Evolutionary conservation across 1,140 invertebrate genomes (phyloP).

Genomic region (Amphibalanus amphitrite): DNA sequence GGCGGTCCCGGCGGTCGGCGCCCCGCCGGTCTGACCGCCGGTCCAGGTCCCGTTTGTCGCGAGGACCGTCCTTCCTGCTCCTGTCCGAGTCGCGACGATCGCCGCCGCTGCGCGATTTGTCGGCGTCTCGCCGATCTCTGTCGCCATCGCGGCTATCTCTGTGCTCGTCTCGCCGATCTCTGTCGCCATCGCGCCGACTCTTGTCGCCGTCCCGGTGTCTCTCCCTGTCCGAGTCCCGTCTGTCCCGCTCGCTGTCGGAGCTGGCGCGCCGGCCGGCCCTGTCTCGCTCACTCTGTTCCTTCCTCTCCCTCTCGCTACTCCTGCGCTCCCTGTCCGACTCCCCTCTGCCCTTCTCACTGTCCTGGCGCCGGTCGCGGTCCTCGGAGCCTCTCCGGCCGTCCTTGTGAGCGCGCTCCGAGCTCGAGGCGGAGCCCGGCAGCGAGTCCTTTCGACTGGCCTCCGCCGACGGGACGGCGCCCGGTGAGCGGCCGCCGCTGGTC

Average conservation of each 20-base stretch:
- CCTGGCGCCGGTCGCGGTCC: neutral
- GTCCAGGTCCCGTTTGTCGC: neutral
- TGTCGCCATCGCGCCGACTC: neutral
- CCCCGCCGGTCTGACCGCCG: neutral
- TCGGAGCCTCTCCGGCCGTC: neutral
- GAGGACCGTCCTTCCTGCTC: neutral
- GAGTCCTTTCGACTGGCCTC: neutral
- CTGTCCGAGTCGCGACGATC: neutral
- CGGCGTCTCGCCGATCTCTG: neutral
- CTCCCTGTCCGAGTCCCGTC: neutral
- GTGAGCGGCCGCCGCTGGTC: too few species aligned
- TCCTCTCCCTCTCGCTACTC: constrained; percentile 1
- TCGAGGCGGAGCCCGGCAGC: neutral
- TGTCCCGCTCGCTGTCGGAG: neutral
- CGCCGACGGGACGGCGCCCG: neutral
- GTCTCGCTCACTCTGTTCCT: constrained; percentile 8
- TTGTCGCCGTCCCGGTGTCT: neutral
- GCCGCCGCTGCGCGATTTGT: too few species aligned
- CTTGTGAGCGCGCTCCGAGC: neutral
- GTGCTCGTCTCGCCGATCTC: neutral
- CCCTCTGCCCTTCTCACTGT: constrained; percentile 3
- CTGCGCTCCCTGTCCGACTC: neutral
- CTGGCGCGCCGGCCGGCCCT: neutral
- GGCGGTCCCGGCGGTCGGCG: neutral
- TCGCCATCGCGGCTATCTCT: neutral